Conservation (phyloP, 1,140 invertebrate species). For the Leptopilina boulardi region DNA sequence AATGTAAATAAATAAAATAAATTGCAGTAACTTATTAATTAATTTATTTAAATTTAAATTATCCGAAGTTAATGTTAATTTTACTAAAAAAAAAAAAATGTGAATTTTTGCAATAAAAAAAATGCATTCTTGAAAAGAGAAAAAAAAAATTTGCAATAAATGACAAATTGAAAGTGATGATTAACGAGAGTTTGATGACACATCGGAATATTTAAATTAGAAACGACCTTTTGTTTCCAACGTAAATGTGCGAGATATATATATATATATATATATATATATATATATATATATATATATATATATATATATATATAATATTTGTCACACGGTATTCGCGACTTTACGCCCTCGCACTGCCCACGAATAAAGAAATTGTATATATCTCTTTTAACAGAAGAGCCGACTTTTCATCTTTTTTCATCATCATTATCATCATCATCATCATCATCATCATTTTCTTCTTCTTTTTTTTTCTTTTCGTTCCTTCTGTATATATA, state of each 20-base stretch:
- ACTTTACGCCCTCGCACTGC: slow-evolving; percentile 19
- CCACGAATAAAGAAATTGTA: not conserved
- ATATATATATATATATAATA: too few species aligned
- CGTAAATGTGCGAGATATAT: not conserved
- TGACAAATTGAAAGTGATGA: not conserved
- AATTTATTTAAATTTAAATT: too few species aligned
- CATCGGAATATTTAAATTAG: slow-evolving; percentile 19
- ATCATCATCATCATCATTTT: too few species aligned
- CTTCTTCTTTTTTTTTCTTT: not conserved
- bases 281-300: too few species aligned
- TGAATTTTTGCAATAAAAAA: too few species aligned
- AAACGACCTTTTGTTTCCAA: slow-evolving; percentile 18
- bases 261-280: too few species aligned
- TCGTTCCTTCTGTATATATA: slow-evolving; percentile 12
- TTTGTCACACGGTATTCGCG: slow-evolving; percentile 14
- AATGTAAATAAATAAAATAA: too few species aligned
- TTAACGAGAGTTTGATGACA: slow-evolving; percentile 1
- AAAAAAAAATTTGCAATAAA: not conserved
- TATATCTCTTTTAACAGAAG: not conserved
- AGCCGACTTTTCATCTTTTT: slow-evolving; percentile 13
- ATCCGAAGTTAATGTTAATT: too few species aligned
- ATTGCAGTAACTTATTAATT: too few species aligned
- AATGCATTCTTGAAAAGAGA: too few species aligned
- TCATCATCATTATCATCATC: not conserved
- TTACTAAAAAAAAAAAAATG: too few species aligned